These are phyloP conservation scores for Anguilla rostrata DNA, from an alignment of 2,113 vertebrate species.

Conservation along the genomic window DNA sequence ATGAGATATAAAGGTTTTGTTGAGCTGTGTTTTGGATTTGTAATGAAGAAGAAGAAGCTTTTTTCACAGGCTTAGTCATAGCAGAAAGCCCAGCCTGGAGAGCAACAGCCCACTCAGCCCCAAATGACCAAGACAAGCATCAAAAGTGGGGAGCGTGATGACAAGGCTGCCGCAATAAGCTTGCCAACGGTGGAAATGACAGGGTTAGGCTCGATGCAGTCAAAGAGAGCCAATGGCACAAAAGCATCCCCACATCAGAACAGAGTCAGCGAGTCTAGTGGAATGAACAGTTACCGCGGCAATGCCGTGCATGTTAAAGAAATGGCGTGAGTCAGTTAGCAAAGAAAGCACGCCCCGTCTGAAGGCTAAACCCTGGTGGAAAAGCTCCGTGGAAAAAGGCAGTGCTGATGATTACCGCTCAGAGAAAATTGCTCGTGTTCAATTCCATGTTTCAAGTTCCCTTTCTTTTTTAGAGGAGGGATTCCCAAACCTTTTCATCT, in stretches of 20 bases:
- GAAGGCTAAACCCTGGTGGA: not conserved
- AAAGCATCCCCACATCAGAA: not conserved
- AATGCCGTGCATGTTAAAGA: not conserved
- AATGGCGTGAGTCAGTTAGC: not conserved
- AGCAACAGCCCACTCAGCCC: not conserved
- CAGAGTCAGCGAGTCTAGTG: not conserved
- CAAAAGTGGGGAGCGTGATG: not conserved
- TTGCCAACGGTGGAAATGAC: not conserved
- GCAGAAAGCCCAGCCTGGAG: not conserved
- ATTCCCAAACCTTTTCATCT: not conserved
- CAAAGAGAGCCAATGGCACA: not conserved
- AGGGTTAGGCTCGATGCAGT: not conserved
- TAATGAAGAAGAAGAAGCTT: not conserved
- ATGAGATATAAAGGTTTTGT: constrained; percentile 5
- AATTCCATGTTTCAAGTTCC: not conserved
- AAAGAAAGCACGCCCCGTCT: not conserved
- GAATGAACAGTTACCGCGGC: not conserved
- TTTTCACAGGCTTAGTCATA: not conserved
- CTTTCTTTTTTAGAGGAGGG: not conserved
- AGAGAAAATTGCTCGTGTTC: not conserved
- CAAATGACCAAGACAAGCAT: not conserved
- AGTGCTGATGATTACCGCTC: not conserved
- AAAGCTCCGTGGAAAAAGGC: not conserved
- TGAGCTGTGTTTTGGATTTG: not conserved
- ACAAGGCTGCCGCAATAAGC: not conserved